phyloP scores from a whole-genome alignment of 2,113 vertebrate genomes.

The Gymnorhina tibicen region DNA sequence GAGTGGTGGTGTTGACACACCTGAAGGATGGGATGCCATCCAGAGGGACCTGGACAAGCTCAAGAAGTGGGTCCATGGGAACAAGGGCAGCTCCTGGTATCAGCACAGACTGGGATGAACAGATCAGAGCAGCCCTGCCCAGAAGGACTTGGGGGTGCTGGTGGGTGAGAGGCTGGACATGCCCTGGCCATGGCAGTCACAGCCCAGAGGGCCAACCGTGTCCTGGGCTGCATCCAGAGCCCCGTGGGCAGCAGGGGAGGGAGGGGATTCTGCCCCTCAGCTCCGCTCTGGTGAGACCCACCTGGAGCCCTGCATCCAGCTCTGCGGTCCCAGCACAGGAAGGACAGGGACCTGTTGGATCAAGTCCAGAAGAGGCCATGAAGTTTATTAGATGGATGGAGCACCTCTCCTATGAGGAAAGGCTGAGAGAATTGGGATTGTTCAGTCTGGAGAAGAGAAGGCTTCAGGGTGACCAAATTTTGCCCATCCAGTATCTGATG shows the following conservation, averaged over 20 bases:
- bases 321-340: not conserved
- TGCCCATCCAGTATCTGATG: not conserved
- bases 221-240: not conserved
- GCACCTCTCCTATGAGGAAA: not conserved
- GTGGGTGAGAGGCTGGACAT: not conserved
- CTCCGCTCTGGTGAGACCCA: not conserved
- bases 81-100: rapidly evolving
- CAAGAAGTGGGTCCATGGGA: rapidly evolving
- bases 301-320: not conserved
- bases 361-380: not conserved
- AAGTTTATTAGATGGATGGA: not conserved
- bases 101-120: not conserved
- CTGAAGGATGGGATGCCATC: not conserved
- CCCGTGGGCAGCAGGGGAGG: not conserved
- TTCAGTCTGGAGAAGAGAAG: not conserved
- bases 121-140: not conserved
- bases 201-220: not conserved
- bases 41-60: not conserved
- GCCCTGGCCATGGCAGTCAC: not conserved
- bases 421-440: not conserved
- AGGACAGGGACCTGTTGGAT: rapidly evolving
- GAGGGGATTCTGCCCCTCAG: not conserved
- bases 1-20: not conserved
- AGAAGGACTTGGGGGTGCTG: not conserved
- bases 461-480: not conserved